Base-by-base conservation (phyloP, 2,888 invertebrate genomes). In the Lasioglossum leucozonium region DNA sequence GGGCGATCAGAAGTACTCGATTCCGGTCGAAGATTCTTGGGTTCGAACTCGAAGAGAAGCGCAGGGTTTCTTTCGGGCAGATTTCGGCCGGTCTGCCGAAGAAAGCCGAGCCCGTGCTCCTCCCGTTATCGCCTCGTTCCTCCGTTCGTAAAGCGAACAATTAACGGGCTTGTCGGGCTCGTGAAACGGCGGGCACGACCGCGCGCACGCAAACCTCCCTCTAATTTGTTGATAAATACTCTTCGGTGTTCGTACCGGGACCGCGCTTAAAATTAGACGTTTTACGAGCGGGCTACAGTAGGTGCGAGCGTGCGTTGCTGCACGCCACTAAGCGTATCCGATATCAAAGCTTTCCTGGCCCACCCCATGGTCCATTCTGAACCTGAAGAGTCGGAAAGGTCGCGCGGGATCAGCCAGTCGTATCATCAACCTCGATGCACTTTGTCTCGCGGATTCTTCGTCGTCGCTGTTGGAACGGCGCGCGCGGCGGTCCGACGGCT, bases 191-290 rank as follows among this genome's bases (percentile, higher is more conserved):
- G 51, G 22, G 51, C 77, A 71, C 79, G 51, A 76, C 65, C 65
- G 77, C 81, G 77, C 81, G 62, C 76, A 30, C 72, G 62, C 76
- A 72, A 75, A 72, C 80, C 79, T 58, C 84, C 74, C 78, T 87
- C 85, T 91, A 92, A 92, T 92, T 92, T 92, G 92, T 91, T 92
- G 91, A 92, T 92, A 91, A 92, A 92, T 92, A 92, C 88, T 88
- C 87, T 90, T 86, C 73, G 84, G 82, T 83, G 82, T 79, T 76
- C 81, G 81, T 62, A 65, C 62, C 44, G 10, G 80, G 58, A 78
- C 8, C 85, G 79, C 77, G 85, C 90, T 91, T 92, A 92, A 92
- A 92, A 92, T 92, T 92, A 92, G 91, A 92, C 88, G 87, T 91
- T 92, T 92, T 92, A 92, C 88, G 92, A 92, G 92, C 88, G 78